These are phyloP conservation scores for Bettongia penicillata DNA, from an alignment of 2,113 vertebrate genomes.

Conservation along the genomic window DNA sequence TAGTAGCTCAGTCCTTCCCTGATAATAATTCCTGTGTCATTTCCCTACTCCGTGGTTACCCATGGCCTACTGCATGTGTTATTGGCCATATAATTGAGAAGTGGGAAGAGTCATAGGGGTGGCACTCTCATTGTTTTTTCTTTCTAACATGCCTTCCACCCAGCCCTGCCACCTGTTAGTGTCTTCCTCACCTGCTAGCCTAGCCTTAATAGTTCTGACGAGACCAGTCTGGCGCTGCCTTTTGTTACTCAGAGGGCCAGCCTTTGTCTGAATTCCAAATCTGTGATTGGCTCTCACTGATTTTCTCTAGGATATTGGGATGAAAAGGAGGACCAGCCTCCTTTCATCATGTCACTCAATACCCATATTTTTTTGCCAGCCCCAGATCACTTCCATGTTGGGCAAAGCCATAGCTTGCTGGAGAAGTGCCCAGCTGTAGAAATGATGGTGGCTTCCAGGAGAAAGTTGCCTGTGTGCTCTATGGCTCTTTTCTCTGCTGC, in stretches of 20 bases:
- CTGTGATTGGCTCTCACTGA: not conserved
- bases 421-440: not conserved
- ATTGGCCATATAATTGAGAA: not conserved
- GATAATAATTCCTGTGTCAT: not conserved
- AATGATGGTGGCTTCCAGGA: not conserved
- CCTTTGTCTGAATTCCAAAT: not conserved
- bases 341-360: not conserved
- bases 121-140: no score
- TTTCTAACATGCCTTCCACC: no score
- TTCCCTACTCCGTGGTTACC: not conserved
- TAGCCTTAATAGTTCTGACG: not conserved
- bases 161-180: no score
- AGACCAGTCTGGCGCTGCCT: not conserved
- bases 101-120: rapidly evolving
- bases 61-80: not conserved
- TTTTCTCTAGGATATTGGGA: not conserved
- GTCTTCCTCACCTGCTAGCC: not conserved
- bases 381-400: not conserved
- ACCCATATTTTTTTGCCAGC: not conserved
- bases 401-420: not conserved
- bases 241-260: not conserved
- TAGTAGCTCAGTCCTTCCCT: no score
- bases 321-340: no score
- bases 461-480: not conserved
- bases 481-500: not conserved